Conservation (phyloP, 2,113 vertebrate genomes). For the Oncorhynchus nerka region DNA sequence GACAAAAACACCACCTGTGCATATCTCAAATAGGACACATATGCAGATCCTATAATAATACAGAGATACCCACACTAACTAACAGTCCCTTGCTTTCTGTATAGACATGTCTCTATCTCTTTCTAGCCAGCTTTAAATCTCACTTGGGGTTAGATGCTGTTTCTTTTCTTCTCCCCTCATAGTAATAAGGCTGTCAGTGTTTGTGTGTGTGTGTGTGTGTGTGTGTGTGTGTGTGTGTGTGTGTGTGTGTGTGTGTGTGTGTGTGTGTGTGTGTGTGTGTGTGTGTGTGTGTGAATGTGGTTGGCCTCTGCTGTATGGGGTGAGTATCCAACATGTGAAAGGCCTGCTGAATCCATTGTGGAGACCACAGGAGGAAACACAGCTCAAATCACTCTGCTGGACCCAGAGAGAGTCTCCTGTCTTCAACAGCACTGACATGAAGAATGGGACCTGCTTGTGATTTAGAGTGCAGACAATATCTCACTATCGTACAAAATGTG, state of each 20-base stretch:
- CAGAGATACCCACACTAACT: not conserved
- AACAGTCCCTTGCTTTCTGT: not conserved
- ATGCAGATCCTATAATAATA: not conserved
- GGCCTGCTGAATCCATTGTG: not conserved
- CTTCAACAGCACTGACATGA: not conserved
- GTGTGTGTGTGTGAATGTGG: too few species aligned
- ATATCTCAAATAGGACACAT: not conserved
- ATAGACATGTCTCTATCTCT: constrained; percentile 7
- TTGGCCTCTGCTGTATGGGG: constrained; percentile 1
- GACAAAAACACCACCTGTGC: not conserved
- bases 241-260: too few species aligned
- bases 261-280: too few species aligned
- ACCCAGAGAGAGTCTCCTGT: not conserved
- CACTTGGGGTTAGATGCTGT: not conserved
- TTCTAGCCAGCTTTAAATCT: constrained; percentile 4
- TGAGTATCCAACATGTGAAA: not conserved
- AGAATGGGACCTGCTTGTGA: too few species aligned
- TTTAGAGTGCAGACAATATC: not conserved
- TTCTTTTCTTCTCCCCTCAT: constrained; percentile 14
- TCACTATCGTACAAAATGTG: not conserved
- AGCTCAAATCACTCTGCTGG: not conserved
- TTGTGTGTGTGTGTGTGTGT: too few species aligned
- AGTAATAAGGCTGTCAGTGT: constrained; percentile 11
- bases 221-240: not conserved
- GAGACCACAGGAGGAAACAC: not conserved